Conservation (phyloP, 1,140 invertebrate species). For the Armadillidium nasatum region DNA sequence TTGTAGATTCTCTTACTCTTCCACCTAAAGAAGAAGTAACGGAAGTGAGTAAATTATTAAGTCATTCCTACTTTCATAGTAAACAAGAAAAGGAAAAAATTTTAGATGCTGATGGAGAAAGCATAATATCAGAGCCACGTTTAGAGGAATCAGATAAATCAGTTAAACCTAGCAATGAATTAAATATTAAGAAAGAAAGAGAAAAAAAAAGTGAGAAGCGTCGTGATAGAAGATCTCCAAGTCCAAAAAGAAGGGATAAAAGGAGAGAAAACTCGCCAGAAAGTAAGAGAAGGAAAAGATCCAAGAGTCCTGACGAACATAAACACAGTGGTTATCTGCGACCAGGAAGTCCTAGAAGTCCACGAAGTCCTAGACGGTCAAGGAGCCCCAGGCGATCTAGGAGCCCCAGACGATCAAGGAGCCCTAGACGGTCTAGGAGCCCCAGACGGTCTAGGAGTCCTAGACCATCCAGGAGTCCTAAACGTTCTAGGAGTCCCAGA, state of each 20-base stretch:
- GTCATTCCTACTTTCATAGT: too few species aligned
- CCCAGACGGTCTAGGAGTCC: background rate
- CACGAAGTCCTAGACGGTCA: background rate
- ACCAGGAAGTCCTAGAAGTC: background rate
- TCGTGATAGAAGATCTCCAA: background rate
- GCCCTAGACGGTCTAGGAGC: background rate
- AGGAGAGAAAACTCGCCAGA: background rate
- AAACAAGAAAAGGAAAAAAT: background rate
- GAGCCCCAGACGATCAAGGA: background rate
- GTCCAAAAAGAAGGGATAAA: background rate
- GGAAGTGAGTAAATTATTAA: too few species aligned
- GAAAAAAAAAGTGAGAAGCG: background rate
- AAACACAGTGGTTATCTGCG: background rate
- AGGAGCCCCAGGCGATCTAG: background rate
- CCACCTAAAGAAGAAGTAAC: too few species aligned
- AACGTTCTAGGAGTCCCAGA: background rate
- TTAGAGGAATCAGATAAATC: background rate
- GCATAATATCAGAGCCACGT: background rate
- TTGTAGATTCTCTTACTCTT: too few species aligned
- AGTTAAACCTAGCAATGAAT: background rate
- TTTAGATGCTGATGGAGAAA: background rate
- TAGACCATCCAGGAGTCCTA: background rate
- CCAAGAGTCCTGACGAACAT: background rate
- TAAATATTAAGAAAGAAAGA: background rate
- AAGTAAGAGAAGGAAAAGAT: background rate